Base-by-base conservation (phyloP, 2,888 invertebrate species). In the Metalampra italica region DNA sequence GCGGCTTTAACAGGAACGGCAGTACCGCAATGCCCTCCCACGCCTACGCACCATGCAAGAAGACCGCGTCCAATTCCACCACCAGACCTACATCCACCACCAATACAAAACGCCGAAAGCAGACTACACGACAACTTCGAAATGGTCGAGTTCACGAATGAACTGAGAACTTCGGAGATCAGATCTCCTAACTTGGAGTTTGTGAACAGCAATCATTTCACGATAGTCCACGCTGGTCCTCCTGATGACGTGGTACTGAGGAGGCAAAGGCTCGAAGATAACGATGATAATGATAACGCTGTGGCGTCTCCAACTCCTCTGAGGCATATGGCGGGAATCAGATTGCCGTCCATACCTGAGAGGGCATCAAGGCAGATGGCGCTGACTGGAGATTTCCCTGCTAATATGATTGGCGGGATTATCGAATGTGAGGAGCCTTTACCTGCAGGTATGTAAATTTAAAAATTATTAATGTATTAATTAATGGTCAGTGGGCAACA, bases 21-120 rank as follows among this genome's bases (percentile, higher is more conserved):
- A 0, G 81, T 87, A 39, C 91, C 94, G 0, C 92, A 95, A 55
- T 96, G 96, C 68, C 96, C 96, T 3, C 96, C 96, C 0, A 96
- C 96, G 0, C 96, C 96, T 0, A 96, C 96, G 0, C 96, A 96
- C 77, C 96, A 95, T 68, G 94, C 95, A 0, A 90, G 94, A 39
- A 91, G 93, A 43, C 90, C 92, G 7, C 89, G 93, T 54, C 92
- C 91, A 12, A 81, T 92, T 57, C 92, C 91, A 0, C 89, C 88
- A 0, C 90, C 92, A 0, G 91, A 88, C 45, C 71, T 92, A 30
- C 91, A 91, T 51, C 91, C 90, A 0, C 88, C 90, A 1, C 90
- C 90, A 0, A 75, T 82, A 12, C 90, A 91, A 60, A 82, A 89
- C 60, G 32, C 68, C 30, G 79, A 82, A 39, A 56, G 62, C 29